These are phyloP conservation scores for Phyllotreta cruciferae DNA, from an alignment of 2,888 invertebrate genomes.

Conservation along the genomic window DNA sequence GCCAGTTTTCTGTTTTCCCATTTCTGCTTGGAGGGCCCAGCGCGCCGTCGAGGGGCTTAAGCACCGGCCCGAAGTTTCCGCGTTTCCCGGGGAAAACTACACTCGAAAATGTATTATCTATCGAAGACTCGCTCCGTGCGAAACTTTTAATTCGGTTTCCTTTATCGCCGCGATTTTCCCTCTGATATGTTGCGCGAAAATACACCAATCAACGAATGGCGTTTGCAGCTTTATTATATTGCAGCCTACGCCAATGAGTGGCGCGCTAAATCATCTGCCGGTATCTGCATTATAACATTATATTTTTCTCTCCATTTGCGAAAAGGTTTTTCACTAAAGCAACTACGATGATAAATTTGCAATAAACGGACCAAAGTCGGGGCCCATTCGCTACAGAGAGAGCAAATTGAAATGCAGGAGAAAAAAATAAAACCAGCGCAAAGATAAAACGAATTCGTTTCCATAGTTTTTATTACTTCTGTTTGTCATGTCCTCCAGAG, in stretches of 20 bases:
- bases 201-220: too few species aligned
- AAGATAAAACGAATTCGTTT: slow-evolving; percentile 33
- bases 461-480: slow-evolving; percentile 24
- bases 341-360: slow-evolving; percentile 35
- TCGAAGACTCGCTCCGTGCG: slow-evolving; percentile 25
- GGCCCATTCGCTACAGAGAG: slow-evolving; percentile 22
- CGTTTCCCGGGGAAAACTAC: slow-evolving; percentile 27
- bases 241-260: too few species aligned
- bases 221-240: too few species aligned
- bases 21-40: slow-evolving; percentile 41
- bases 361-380: slow-evolving; percentile 29
- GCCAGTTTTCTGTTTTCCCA: slow-evolving; percentile 45
- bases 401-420: slow-evolving; percentile 29
- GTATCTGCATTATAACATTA: slow-evolving; percentile 16
- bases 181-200: too few species aligned
- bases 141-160: slow-evolving; percentile 32
- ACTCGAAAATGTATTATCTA: slow-evolving; percentile 18
- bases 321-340: slow-evolving; percentile 27
- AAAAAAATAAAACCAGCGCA: slow-evolving; percentile 5
- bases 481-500: slow-evolving; percentile 27
- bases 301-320: slow-evolving; percentile 30
- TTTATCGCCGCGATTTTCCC: neutral
- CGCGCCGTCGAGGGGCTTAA: slow-evolving; percentile 27
- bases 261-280: neutral
- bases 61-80: slow-evolving; percentile 38